These are phyloP conservation scores for Drosophila yakuba DNA, from an alignment of 1,140 invertebrate species.

Conservation along the genomic window DNA sequence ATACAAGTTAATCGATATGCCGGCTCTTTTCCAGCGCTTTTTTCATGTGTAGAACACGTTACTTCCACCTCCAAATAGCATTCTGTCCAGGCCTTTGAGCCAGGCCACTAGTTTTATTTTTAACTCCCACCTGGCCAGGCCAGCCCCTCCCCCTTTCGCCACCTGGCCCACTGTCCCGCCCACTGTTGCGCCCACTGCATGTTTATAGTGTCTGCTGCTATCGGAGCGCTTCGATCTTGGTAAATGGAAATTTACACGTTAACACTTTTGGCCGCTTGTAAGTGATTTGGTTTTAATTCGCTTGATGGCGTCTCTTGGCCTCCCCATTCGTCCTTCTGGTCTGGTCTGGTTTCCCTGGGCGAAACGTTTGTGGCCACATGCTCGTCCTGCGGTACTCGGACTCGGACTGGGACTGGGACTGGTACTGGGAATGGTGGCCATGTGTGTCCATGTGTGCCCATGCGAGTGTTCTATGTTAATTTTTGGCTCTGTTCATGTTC, in stretches of 20 bases:
- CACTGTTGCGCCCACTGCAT: slow-evolving; percentile 48
- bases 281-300: slow-evolving; percentile 83
- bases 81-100: slow-evolving; percentile 48
- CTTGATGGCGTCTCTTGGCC: slow-evolving; percentile 77
- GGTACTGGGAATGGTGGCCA: slow-evolving; percentile 11
- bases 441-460: slow-evolving; percentile 24
- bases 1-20: not conserved
- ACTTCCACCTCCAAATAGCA: slow-evolving; percentile 53
- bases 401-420: slow-evolving; percentile 1
- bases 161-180: slow-evolving; percentile 15
- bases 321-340: not conserved
- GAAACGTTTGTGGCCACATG: slow-evolving; percentile 62
- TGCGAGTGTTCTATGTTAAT: slow-evolving; percentile 71
- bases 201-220: slow-evolving; percentile 76
- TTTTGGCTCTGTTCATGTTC: slow-evolving; percentile 74
- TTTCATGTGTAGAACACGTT: slow-evolving; percentile 39
- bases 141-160: not conserved
- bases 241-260: slow-evolving; percentile 83
- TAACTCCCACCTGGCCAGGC: slow-evolving; percentile 11
- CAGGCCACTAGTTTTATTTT: slow-evolving; percentile 71
- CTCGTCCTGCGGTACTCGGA: slow-evolving; percentile 47
- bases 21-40: not conserved
- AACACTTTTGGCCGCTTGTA: slow-evolving; percentile 83
- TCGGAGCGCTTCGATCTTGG: slow-evolving; percentile 77
- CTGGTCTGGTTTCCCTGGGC: slow-evolving; percentile 17